Conservation (phyloP, 2,888 invertebrate species). For the Pseudeuparius sepicola region DNA sequence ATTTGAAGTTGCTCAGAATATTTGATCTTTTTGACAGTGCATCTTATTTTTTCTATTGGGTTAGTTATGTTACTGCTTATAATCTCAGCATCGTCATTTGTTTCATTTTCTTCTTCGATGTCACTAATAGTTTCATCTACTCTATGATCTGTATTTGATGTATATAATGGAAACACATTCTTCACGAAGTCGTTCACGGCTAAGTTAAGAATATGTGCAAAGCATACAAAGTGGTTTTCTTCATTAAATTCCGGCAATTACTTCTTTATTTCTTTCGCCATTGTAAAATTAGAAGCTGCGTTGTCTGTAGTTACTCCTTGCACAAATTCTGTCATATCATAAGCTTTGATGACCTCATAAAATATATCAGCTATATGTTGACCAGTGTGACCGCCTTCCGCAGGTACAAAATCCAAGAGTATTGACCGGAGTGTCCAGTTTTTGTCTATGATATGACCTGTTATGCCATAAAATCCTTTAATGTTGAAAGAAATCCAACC, state of each 20-base stretch:
- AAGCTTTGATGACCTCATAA: slow-evolving; percentile 9
- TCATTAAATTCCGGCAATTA: no score
- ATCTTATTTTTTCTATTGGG: no score
- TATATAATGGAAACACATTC: no score
- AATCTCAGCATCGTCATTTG: no score
- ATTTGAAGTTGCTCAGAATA: no score
- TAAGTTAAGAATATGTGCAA: slow-evolving; percentile 16
- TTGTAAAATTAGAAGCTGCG: slow-evolving; percentile 15
- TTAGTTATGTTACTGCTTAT: no score
- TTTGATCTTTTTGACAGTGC: no score
- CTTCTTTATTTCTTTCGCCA: no score
- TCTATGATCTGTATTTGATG: no score
- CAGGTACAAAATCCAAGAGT: slow-evolving; percentile 24
- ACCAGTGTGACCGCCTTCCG: slow-evolving; percentile 24
- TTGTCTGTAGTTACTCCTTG: no score
- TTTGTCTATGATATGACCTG: slow-evolving; percentile 23
- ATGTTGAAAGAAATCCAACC: slow-evolving; percentile 24
- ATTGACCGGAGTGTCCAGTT: slow-evolving; percentile 23
- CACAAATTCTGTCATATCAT: slow-evolving; percentile 11
- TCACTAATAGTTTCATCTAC: no score
- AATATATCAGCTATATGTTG: slow-evolving; percentile 18
- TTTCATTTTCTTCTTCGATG: slow-evolving; percentile 16
- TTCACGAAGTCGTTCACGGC: slow-evolving; percentile 14
- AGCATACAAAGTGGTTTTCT: slow-evolving; percentile 14
- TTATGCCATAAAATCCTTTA: slow-evolving; percentile 24